Percentiles rank a stretch among this genome's conserved stretches.
These are phyloP conservation scores for Salvator merianae DNA, from an alignment of 2,113 vertebrate genomes.

Conservation along the genomic window DNA sequence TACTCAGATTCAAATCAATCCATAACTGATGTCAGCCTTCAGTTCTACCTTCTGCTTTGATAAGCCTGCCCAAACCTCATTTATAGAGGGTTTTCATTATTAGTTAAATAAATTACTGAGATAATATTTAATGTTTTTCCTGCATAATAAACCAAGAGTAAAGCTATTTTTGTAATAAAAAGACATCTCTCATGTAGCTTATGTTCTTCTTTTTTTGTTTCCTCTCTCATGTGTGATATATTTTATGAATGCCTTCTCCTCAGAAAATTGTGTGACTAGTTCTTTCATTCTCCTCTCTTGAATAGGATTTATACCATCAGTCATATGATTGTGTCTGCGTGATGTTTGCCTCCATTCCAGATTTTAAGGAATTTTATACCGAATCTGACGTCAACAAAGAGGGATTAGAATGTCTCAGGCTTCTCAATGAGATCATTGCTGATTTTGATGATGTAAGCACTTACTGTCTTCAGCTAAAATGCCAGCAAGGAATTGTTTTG, in stretches of 20 bases:
- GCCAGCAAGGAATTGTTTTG: background rate
- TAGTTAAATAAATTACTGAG: too few relatives aligned
- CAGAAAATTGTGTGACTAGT: background rate
- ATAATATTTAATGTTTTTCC: too few relatives aligned
- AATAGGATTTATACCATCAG: constrained; percentile 95
- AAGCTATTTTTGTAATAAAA: background rate
- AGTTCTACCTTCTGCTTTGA: background rate
- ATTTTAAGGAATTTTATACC: constrained; percentile 99
- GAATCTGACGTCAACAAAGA: constrained; percentile 99
- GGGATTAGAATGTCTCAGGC: constrained; percentile 93
- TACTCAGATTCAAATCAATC: background rate
- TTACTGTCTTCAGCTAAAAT: background rate
- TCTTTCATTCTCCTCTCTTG: constrained; percentile 35
- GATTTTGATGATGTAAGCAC: constrained; percentile 94
- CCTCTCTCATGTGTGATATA: constrained; percentile 6
- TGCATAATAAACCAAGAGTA: background rate
- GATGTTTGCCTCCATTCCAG: constrained; percentile 98
- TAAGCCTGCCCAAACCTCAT: background rate
- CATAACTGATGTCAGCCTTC: background rate
- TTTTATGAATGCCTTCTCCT: background rate
- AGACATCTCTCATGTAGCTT: background rate
- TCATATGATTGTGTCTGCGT: constrained; percentile 97
- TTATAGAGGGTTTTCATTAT: background rate
- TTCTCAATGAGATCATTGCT: constrained; percentile 66
- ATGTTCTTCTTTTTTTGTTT: background rate